These are phyloP conservation scores for Portunus trituberculatus DNA, from an alignment of 1,140 invertebrate species.

Conservation along the genomic window DNA sequence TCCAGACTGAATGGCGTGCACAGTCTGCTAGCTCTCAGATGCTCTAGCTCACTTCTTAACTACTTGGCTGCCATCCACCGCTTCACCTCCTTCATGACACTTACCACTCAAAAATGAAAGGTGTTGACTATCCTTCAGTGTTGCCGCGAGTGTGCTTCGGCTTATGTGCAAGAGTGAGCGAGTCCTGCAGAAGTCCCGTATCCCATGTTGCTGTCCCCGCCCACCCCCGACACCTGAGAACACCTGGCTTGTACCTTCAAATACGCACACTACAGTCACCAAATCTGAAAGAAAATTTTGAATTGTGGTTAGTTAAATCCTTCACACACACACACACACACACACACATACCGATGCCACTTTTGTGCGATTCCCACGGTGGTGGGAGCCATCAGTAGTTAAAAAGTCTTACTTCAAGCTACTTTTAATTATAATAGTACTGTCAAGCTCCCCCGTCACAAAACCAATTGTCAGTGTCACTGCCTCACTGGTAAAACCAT, in stretches of 20 bases:
- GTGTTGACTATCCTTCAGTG: background rate
- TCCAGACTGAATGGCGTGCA: too few species aligned
- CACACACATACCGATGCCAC: background rate
- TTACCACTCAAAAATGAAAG: background rate
- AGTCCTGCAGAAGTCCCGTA: background rate
- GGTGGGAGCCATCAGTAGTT: too few species aligned
- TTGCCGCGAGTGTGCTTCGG: conserved; percentile 26
- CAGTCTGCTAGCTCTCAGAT: too few species aligned
- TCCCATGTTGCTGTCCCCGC: conserved; percentile 41
- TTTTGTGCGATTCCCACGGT: too few species aligned
- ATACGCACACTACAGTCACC: background rate
- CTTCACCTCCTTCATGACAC: background rate
- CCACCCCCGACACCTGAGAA: conserved; percentile 34
- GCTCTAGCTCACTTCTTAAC: background rate
- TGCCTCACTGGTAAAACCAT: too few species aligned
- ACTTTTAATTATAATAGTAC: too few species aligned
- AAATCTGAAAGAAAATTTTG: background rate
- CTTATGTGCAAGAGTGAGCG: conserved; percentile 36
- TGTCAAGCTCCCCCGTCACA: too few species aligned
- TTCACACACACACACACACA: background rate
- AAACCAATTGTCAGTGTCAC: too few species aligned
- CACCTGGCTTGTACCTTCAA: too few species aligned
- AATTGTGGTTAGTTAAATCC: background rate
- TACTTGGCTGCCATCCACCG: background rate
- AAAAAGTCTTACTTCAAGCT: too few species aligned